These are phyloP conservation scores for Scalopus aquaticus DNA, from an alignment of 2,113 vertebrate genomes.

Conservation along the genomic window DNA sequence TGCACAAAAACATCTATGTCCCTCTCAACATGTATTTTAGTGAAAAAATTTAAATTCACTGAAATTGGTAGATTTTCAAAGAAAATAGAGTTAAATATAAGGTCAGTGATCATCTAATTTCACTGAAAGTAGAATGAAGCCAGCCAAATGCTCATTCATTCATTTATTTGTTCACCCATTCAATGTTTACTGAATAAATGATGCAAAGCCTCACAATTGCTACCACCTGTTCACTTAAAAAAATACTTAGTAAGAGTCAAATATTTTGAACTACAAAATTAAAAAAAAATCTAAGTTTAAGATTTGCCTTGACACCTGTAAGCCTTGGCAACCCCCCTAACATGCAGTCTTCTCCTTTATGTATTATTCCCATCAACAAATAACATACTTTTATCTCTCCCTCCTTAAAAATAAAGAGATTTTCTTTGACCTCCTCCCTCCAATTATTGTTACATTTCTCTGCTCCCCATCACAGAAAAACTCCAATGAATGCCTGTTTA, in stretches of 20 bases:
- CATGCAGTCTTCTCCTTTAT: not conserved
- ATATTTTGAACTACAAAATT: not conserved
- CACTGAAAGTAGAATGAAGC: not conserved
- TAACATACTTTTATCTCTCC: not conserved
- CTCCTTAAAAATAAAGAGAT: not conserved
- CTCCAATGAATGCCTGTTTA: not conserved
- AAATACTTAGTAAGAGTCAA: not conserved
- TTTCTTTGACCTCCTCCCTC: not conserved
- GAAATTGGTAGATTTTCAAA: conserved; percentile 37
- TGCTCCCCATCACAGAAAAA: not conserved
- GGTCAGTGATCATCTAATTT: not conserved
- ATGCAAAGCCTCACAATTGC: not conserved
- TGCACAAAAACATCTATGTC: not conserved
- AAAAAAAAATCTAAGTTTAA: not conserved
- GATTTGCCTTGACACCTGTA: not conserved
- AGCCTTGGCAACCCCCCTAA: not conserved
- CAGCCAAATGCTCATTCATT: not conserved
- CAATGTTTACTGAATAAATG: not conserved
- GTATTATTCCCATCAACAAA: not conserved
- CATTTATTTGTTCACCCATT: not conserved
- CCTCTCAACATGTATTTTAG: not conserved
- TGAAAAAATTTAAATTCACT: conserved; percentile 13
- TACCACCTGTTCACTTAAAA: not conserved
- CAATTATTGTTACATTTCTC: not conserved
- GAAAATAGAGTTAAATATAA: not conserved